Conservation (phyloP, 2,113 vertebrate genomes). For the Burhinus bistriatus region DNA sequence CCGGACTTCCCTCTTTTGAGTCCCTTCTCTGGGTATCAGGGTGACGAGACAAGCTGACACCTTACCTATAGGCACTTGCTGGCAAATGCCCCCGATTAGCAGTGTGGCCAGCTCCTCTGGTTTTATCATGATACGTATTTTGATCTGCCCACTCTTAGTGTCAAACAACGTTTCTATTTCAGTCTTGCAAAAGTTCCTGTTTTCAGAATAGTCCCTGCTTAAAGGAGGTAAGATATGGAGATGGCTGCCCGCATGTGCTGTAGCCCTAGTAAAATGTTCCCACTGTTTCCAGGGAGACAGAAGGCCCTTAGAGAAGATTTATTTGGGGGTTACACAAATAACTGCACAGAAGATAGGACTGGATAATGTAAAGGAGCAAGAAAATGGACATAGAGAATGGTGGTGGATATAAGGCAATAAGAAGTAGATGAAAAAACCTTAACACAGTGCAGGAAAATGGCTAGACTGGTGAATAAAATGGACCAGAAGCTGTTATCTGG, state of each 20-base stretch:
- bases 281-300: background rate
- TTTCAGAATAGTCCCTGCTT: background rate
- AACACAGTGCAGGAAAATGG: background rate
- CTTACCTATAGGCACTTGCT: background rate
- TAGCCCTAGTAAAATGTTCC: background rate
- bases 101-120: background rate
- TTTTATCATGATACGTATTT: background rate
- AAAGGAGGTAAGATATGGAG: background rate
- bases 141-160: background rate
- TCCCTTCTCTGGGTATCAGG: background rate
- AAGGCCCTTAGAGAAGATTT: background rate
- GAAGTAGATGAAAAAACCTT: background rate
- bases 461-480: background rate
- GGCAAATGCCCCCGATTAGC: background rate
- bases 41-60: accelerated
- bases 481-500: background rate
- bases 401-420: background rate
- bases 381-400: background rate
- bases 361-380: background rate
- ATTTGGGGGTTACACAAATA: background rate
- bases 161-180: background rate
- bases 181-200: background rate
- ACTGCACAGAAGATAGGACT: background rate
- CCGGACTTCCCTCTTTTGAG: background rate
- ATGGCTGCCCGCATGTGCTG: background rate